Percentiles rank a stretch among this genome's conserved stretches.
These are phyloP conservation scores for Anoplophora glabripennis DNA, from an alignment of 1,140 invertebrate species.

Conservation along the genomic window DNA sequence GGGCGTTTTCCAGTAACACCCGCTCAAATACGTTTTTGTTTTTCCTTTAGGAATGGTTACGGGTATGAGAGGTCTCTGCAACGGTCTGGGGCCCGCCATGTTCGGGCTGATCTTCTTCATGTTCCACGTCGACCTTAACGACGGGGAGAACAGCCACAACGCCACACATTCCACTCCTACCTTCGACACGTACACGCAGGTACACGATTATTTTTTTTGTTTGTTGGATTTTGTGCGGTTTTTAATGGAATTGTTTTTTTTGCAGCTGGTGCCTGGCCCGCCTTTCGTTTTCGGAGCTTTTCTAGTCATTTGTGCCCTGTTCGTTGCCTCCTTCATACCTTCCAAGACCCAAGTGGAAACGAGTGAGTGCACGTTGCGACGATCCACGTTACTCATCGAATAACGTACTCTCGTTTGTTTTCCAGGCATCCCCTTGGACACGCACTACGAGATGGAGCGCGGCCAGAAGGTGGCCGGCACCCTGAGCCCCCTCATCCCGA, in stretches of 20 bases:
- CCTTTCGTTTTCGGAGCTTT: constrained; percentile 99
- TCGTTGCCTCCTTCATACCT: constrained; percentile 46
- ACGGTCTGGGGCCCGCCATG: constrained; percentile 89
- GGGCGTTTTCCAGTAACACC: neutral
- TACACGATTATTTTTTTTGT: too few species aligned
- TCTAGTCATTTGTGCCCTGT: constrained; percentile 85
- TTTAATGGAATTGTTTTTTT: constrained; percentile 25
- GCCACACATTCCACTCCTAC: constrained; percentile 62
- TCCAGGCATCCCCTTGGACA: constrained; percentile 66
- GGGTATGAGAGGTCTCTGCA: constrained; percentile 89
- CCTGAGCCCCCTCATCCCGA: constrained; percentile 74
- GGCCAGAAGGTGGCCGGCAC: constrained; percentile 70
- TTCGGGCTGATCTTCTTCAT: constrained; percentile 99
- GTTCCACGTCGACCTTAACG: constrained; percentile 96
- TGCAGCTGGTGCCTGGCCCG: constrained; percentile 86
- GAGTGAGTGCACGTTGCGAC: constrained; percentile 27
- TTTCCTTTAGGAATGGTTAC: constrained; percentile 79
- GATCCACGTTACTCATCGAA: constrained; percentile 4
- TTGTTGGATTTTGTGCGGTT: too few species aligned
- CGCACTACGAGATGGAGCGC: constrained; percentile 75
- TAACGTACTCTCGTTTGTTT: constrained; percentile 12
- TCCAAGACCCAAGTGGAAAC: constrained; percentile 40
- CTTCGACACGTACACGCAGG: constrained; percentile 56
- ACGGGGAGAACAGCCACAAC: constrained; percentile 48
- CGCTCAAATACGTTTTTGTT: neutral